Evolutionary conservation across 2,113 vertebrate species (phyloP).

Genomic region (Coturnix japonica): DNA sequence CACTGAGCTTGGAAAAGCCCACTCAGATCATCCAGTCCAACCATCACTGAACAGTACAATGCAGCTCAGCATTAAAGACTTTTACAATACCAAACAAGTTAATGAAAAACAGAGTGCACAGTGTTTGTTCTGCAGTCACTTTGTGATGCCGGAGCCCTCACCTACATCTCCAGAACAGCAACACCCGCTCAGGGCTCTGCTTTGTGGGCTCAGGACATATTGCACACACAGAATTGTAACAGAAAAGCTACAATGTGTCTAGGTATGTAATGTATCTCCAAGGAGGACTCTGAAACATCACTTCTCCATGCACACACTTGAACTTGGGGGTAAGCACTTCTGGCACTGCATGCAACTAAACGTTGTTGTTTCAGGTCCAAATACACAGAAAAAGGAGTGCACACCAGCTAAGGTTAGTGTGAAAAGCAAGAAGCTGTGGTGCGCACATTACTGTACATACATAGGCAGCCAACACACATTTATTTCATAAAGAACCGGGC

Average conservation of each 20-base stretch:
- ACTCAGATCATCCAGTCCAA: too few species aligned
- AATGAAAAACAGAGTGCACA: not conserved
- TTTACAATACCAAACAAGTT: not conserved
- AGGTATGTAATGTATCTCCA: not conserved
- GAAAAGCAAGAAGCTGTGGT: not conserved
- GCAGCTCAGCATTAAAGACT: not conserved
- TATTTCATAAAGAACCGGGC: not conserved
- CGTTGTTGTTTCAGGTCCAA: not conserved
- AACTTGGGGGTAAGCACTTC: not conserved
- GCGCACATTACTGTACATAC: not conserved
- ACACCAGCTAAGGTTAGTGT: not conserved
- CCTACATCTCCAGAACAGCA: not conserved
- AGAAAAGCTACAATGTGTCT: too few species aligned
- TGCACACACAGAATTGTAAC: not conserved
- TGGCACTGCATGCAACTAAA: not conserved
- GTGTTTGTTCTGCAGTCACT: not conserved
- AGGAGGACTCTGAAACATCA: not conserved
- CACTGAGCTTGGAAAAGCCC: too few species aligned
- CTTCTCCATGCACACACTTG: not conserved
- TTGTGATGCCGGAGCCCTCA: not conserved
- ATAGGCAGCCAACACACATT: not conserved
- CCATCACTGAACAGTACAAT: too few species aligned
- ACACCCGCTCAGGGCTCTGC: not conserved
- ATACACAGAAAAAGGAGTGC: not conserved
- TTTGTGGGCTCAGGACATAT: not conserved